Conservation (phyloP, 2,113 vertebrate genomes). For the Rhinolophus sinicus region DNA sequence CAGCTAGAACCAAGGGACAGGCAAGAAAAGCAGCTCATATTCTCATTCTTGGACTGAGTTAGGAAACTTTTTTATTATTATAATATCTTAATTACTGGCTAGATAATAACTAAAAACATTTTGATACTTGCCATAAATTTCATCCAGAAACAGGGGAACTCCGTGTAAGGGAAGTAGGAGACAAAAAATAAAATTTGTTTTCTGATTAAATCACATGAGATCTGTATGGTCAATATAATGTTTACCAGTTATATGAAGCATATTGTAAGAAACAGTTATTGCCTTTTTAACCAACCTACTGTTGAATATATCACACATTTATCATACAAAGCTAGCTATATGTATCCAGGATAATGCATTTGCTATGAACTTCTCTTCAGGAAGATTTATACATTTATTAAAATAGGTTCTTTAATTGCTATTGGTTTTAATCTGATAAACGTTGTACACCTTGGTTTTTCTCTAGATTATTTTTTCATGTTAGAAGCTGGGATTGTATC, state of each 20-base stretch:
- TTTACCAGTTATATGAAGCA: not conserved
- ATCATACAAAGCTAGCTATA: not conserved
- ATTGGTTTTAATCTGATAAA: conserved; percentile 12
- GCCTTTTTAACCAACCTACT: not conserved
- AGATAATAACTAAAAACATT: not conserved
- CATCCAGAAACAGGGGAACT: not conserved
- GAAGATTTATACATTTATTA: not conserved
- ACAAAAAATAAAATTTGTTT: not conserved
- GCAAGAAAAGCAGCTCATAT: not conserved
- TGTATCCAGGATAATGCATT: not conserved
- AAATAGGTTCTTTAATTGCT: not conserved
- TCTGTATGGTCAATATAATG: not conserved
- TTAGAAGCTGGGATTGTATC: not conserved
- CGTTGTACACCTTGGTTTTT: not conserved
- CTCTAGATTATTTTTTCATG: not conserved
- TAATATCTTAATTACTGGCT: not conserved
- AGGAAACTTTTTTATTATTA: not conserved
- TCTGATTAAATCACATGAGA: not conserved
- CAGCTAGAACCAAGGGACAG: not conserved
- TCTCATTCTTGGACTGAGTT: not conserved
- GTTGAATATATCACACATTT: not conserved
- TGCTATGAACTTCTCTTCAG: not conserved
- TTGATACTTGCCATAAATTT: not conserved
- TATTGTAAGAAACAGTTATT: not conserved
- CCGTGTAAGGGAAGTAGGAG: not conserved